These are phyloP conservation scores for Furcifer pardalis DNA, from an alignment of 2,797 vertebrate genomes.

Conservation along the genomic window DNA sequence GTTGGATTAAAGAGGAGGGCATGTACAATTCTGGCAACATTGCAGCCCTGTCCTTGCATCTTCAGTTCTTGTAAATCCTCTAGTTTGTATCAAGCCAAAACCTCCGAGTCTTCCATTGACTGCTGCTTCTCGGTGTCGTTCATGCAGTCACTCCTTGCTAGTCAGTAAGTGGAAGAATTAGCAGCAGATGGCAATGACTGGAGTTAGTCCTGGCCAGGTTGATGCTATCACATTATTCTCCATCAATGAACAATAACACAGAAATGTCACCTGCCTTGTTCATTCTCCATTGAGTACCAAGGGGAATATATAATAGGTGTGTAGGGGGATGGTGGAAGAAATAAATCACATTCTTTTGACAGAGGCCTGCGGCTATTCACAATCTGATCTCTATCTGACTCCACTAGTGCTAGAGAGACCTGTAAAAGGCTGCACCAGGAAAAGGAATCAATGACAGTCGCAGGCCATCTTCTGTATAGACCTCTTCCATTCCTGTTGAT, in stretches of 20 bases:
- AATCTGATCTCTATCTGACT: background rate
- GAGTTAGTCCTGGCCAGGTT: too few relatives aligned
- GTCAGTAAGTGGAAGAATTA: background rate
- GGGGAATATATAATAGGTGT: background rate
- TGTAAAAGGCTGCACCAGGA: background rate
- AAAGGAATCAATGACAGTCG: background rate
- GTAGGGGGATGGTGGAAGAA: background rate
- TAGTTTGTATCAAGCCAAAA: background rate
- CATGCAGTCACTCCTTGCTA: background rate
- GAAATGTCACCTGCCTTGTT: background rate
- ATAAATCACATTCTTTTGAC: slow-evolving; percentile 8
- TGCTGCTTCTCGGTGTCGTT: background rate
- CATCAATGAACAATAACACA: background rate
- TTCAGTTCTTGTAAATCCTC: background rate
- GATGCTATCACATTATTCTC: background rate
- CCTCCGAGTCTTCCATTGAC: background rate
- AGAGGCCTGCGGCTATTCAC: background rate
- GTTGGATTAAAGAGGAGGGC: background rate
- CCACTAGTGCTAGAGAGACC: background rate
- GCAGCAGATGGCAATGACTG: background rate
- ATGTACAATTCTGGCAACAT: background rate
- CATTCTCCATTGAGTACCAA: background rate
- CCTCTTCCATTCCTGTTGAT: background rate
- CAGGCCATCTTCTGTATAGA: background rate
- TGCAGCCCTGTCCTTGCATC: background rate